Percentiles rank a stretch among this genome's conserved stretches.
These are phyloP conservation scores for Lochmaea capreae DNA, from an alignment of 2,888 invertebrate genomes.

Conservation along the genomic window DNA sequence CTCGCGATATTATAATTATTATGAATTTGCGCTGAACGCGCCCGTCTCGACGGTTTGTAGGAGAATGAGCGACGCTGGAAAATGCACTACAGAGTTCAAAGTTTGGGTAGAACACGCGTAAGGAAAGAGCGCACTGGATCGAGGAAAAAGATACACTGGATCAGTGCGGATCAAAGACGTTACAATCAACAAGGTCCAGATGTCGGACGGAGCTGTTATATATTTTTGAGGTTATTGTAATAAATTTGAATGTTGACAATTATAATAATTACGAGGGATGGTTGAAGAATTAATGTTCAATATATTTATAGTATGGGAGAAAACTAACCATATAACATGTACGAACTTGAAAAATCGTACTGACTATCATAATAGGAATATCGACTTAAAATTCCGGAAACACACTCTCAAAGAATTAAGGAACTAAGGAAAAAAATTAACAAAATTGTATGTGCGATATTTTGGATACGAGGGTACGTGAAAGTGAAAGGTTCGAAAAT, in stretches of 20 bases:
- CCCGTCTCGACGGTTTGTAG: slow-evolving; percentile 32
- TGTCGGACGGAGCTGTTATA: not conserved
- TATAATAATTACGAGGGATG: no score
- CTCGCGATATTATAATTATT: slow-evolving; percentile 4
- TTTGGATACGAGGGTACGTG: no score
- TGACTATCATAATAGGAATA: no score
- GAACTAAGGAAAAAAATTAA: no score
- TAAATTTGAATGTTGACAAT: not conserved
- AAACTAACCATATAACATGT: no score
- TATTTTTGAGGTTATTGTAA: slow-evolving; percentile 5
- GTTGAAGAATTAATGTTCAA: no score
- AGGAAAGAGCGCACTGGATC: slow-evolving; percentile 13
- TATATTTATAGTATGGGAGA: no score
- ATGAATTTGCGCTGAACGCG: slow-evolving; percentile 19
- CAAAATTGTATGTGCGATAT: no score
- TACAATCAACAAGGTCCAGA: slow-evolving; percentile 20
- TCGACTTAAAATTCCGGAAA: no score
- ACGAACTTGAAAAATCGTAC: no score
- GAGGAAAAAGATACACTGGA: not conserved
- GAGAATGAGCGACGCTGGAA: slow-evolving; percentile 45
- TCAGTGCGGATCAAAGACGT: not conserved
- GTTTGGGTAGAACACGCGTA: slow-evolving; percentile 44
- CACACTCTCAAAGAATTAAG: no score
- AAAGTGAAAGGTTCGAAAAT: no score
- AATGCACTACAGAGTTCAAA: slow-evolving; percentile 40